Percentiles rank a stretch among this genome's conserved stretches.
Evolutionary conservation across 2,113 vertebrate genomes (phyloP).

Genomic region (Pterocles gutturalis): DNA sequence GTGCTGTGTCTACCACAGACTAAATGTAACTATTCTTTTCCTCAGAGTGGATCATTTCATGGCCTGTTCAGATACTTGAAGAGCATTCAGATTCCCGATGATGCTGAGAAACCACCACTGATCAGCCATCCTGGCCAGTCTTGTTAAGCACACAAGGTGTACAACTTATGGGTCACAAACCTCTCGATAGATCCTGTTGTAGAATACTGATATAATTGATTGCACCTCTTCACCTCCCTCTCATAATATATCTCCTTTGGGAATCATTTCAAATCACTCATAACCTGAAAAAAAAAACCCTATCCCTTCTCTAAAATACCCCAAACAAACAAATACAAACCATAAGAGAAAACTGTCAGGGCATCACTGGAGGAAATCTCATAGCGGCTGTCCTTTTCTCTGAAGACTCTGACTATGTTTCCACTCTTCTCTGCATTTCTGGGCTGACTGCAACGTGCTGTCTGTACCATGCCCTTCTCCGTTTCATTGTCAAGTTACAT

Average conservation of each 20-base stretch:
- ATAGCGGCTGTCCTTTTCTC: background rate
- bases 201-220: background rate
- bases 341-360: background rate
- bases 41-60: background rate
- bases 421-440: background rate
- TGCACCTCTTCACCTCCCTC: background rate
- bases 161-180: background rate
- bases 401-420: background rate
- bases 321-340: background rate
- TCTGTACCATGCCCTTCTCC: background rate
- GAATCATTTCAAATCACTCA: background rate
- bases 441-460: background rate
- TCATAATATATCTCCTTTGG: background rate
- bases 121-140: background rate
- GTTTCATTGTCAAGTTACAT: background rate
- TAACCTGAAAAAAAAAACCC: background rate
- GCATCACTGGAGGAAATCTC: background rate
- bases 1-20: background rate
- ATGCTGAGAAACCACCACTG: background rate
- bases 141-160: background rate
- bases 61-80: background rate
- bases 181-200: background rate
- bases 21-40: background rate
- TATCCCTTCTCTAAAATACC: accelerated
- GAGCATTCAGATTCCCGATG: background rate